A percentile compares a stretch with the other conserved stretches of the same genome.
Conservation (phyloP, 2,797 vertebrate species). For the Helicolenus hilgendorfi region DNA sequence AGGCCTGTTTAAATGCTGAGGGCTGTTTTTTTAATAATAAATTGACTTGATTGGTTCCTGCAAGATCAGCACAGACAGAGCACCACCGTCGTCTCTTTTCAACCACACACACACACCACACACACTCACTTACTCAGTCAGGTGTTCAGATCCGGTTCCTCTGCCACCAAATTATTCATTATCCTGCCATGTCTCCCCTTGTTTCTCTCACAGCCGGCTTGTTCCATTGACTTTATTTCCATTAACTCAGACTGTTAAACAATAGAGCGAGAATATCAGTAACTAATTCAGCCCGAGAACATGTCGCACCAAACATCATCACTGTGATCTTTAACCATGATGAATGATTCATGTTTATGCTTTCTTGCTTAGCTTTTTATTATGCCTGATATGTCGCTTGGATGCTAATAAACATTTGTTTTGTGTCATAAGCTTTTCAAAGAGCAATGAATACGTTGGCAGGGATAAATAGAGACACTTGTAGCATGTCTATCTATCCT, state of each 20-base stretch:
- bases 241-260: conserved; percentile 81
- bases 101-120: conserved; percentile 11
- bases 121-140: conserved; percentile 52
- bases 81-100: not conserved
- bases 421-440: conserved; percentile 23
- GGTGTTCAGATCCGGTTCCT: conserved; percentile 85
- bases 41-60: conserved; percentile 25
- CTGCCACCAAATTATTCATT: conserved; percentile 86
- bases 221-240: conserved; percentile 86
- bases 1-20: not conserved
- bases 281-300: conserved; percentile 64
- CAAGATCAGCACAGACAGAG: conserved; percentile 18
- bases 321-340: conserved; percentile 61
- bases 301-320: conserved; percentile 47
- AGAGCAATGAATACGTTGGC: not conserved
- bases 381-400: conserved; percentile 1
- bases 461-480: not conserved
- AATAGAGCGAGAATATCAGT: conserved; percentile 75
- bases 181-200: conserved; percentile 81
- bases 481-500: not conserved
- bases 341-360: conserved; percentile 65
- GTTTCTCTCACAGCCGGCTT: conserved; percentile 83
- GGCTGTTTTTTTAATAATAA: conserved; percentile 23
- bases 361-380: conserved; percentile 33
- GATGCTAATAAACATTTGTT: conserved; percentile 25